Conservation (phyloP, 2,888 invertebrate species). For the Patella depressa region DNA sequence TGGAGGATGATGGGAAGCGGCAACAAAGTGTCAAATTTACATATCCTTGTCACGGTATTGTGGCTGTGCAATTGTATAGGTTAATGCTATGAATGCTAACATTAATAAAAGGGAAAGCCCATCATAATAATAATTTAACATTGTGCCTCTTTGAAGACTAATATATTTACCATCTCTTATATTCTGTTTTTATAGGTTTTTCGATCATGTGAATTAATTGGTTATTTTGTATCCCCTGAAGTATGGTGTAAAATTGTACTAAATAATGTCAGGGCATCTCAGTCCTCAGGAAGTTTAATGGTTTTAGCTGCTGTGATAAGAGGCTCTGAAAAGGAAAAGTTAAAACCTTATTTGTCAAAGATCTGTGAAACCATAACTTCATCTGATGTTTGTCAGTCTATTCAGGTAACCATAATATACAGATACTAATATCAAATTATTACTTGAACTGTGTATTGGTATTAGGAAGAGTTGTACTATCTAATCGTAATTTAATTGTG, state of each 20-base stretch:
- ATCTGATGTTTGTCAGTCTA: slow-evolving; percentile 76
- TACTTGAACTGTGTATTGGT: too few relatives aligned
- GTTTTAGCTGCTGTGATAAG: slow-evolving; percentile 61
- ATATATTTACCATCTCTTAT: neutral
- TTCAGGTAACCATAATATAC: slow-evolving; percentile 44
- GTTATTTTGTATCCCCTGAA: slow-evolving; percentile 81
- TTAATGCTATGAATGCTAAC: too few relatives aligned
- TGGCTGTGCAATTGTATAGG: neutral
- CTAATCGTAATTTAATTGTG: too few relatives aligned
- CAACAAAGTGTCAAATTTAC: too few relatives aligned
- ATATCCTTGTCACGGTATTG: neutral
- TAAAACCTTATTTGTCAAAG: slow-evolving; percentile 74
- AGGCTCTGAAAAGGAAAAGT: slow-evolving; percentile 51
- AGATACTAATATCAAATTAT: too few relatives aligned
- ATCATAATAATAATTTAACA: too few relatives aligned
- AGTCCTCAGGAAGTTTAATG: slow-evolving; percentile 59
- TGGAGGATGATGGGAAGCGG: too few relatives aligned
- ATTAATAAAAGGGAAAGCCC: too few relatives aligned
- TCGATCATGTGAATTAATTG: slow-evolving; percentile 81
- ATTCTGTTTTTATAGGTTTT: slow-evolving; percentile 74
- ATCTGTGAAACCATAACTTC: slow-evolving; percentile 77
- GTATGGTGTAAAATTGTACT: slow-evolving; percentile 78
- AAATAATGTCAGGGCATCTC: slow-evolving; percentile 45
- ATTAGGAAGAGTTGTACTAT: too few relatives aligned
- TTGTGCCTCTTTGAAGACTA: too few relatives aligned